Evolutionary conservation across 2,888 invertebrate species (phyloP).

Genomic region (Caenorhabditis sinica): DNA sequence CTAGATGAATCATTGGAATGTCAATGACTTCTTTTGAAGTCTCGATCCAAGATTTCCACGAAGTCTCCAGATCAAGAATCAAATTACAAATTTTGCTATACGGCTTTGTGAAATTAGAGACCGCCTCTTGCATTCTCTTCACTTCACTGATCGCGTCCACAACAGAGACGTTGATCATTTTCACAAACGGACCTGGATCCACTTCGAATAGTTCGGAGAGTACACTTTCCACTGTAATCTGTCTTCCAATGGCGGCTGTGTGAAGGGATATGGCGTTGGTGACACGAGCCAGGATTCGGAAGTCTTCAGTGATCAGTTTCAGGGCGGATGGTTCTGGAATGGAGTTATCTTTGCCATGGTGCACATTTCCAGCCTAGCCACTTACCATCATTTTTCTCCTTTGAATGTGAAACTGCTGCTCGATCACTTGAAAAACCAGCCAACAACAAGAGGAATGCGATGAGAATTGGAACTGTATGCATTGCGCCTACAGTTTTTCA

Average conservation of each 20-base stretch:
- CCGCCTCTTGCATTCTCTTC: no score
- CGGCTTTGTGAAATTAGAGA: no score
- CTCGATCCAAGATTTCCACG: neutral
- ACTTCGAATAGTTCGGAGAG: neutral
- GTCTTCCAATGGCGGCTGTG: neutral
- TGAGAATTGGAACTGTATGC: no score
- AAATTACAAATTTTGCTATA: neutral
- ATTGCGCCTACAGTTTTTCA: no score
- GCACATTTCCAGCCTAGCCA: no score
- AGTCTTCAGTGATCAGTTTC: neutral
- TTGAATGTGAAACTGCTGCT: no score
- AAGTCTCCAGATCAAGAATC: neutral
- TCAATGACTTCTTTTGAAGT: neutral
- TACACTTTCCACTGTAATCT: neutral
- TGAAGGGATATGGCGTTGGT: slow-evolving; percentile 5
- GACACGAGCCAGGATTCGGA: slow-evolving; percentile 12
- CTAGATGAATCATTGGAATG: neutral
- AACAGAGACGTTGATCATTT: neutral
- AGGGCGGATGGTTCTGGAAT: no score
- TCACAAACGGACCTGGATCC: neutral
- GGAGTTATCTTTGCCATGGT: no score
- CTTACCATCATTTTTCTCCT: no score
- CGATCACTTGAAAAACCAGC: no score
- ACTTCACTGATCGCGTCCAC: no score
- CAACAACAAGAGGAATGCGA: no score